Evolutionary conservation across 1,140 invertebrate genomes (phyloP).

Genomic region (Kradibia gibbosae): DNA sequence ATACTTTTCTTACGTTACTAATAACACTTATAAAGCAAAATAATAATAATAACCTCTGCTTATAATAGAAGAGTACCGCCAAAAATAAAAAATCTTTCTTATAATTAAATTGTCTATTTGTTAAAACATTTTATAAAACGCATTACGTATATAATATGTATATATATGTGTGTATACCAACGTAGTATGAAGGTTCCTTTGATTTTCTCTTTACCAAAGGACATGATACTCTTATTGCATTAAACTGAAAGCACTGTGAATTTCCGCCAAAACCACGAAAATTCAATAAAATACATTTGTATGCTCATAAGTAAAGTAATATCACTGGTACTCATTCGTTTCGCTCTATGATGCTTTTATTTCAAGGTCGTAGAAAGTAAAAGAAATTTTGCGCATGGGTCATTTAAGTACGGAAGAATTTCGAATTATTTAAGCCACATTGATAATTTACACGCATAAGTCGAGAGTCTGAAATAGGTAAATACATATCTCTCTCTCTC

Average conservation of each 20-base stretch:
- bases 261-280: background rate
- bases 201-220: background rate
- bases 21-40: too few species aligned
- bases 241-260: background rate
- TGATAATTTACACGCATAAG: background rate
- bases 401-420: background rate
- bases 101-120: too few species aligned
- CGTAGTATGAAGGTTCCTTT: background rate
- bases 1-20: too few species aligned
- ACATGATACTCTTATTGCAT: background rate
- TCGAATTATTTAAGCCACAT: background rate
- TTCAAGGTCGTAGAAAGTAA: too few species aligned
- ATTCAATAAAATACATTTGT: background rate
- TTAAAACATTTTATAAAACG: too few species aligned
- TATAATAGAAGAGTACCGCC: too few species aligned
- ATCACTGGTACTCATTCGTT: background rate
- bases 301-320: background rate
- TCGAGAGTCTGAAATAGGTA: conserved; percentile 5
- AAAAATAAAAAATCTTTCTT: too few species aligned
- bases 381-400: background rate
- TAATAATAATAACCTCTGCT: too few species aligned
- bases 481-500: background rate
- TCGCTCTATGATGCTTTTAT: too few species aligned
- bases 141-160: too few species aligned
- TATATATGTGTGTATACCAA: background rate